phyloP scores from a whole-genome alignment of 2,113 vertebrate species.

The Junco hyemalis region DNA sequence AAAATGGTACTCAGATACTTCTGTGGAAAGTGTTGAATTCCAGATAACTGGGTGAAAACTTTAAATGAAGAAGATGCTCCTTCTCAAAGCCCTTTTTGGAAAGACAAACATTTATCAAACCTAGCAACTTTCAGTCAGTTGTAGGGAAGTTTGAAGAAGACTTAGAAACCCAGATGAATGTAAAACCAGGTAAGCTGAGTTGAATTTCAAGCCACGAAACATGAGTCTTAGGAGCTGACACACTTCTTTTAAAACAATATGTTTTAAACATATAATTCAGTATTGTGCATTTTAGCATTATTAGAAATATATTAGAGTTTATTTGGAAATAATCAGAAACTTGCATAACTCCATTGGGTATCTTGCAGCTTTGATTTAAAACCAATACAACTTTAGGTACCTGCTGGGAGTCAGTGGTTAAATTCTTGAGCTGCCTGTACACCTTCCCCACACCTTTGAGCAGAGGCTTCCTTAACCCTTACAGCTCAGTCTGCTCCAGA shows the following conservation, averaged over 20 bases:
- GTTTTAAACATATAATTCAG: background rate
- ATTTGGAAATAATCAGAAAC: background rate
- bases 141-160: background rate
- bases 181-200: background rate
- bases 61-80: background rate
- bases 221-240: background rate
- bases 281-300: background rate
- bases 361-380: background rate
- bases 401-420: background rate
- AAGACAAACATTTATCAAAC: background rate
- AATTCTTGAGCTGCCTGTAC: background rate
- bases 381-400: background rate
- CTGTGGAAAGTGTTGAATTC: background rate
- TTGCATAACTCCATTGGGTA: background rate
- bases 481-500: background rate
- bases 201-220: background rate
- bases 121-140: background rate
- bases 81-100: background rate
- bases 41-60: background rate
- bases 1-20: background rate
- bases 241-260: background rate
- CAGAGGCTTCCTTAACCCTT: background rate
- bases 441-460: background rate
- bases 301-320: background rate
- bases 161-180: background rate